phyloP scores from a whole-genome alignment of 2,888 invertebrate species.

The Acanthacorydalis orientalis region DNA sequence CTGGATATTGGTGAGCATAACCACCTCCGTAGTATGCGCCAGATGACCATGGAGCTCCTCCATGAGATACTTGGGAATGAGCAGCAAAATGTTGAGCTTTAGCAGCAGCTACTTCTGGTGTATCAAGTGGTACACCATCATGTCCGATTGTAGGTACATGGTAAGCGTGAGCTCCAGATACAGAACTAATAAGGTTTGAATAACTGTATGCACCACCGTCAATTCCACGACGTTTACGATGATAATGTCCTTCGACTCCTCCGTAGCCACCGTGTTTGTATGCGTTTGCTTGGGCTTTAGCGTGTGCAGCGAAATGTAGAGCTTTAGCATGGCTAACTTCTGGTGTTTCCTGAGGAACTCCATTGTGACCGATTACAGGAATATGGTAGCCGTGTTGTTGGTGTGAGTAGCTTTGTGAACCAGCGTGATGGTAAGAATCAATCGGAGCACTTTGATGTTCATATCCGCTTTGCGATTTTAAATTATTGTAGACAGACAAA shows the following conservation, averaged over 20 bases:
- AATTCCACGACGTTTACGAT: no score
- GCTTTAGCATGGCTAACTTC: constrained; percentile 8
- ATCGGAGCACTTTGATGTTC: neutral
- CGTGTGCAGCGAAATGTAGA: constrained; percentile 6
- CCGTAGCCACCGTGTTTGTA: neutral
- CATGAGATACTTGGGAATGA: neutral
- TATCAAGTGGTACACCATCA: constrained; percentile 5
- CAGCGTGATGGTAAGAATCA: no score
- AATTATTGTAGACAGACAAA: neutral
- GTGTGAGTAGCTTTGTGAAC: neutral
- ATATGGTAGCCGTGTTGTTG: constrained; percentile 23
- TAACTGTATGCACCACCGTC: no score
- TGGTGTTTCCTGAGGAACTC: constrained; percentile 9
- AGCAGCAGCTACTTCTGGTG: constrained; percentile 4
- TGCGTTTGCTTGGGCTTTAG: constrained; percentile 2
- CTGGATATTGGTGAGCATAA: neutral
- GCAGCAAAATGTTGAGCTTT: constrained; percentile 2
- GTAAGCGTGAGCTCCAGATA: neutral
- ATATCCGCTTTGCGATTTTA: neutral
- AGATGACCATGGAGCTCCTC: neutral
- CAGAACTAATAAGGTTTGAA: no score
- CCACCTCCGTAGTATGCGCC: neutral
- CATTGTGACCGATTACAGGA: constrained; percentile 20
- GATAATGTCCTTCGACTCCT: no score
- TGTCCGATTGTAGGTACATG: constrained; percentile 1